Evolutionary conservation across 2,797 vertebrate genomes (phyloP).

Genomic region (Cossypha heuglini): DNA sequence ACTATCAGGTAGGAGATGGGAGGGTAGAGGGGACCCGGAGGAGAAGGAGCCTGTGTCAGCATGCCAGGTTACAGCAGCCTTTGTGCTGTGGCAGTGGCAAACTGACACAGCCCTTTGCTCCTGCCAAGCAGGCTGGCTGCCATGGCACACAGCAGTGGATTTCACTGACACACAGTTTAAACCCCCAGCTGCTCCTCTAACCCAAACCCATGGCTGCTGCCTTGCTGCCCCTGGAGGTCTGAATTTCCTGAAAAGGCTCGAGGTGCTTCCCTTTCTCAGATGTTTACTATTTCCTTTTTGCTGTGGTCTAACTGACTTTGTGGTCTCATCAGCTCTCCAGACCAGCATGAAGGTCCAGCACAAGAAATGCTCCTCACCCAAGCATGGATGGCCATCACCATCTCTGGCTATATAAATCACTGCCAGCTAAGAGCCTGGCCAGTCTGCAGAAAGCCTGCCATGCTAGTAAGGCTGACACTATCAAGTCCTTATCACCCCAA

Average conservation of each 20-base stretch:
- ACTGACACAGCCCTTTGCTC: not conserved
- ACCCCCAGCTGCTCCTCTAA: not conserved
- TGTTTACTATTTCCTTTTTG: not conserved
- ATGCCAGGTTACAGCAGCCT: not conserved
- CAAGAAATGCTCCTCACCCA: not conserved
- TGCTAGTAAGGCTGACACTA: not conserved
- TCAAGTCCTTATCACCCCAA: not conserved
- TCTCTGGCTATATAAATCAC: not conserved
- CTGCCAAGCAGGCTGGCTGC: not conserved
- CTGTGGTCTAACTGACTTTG: not conserved
- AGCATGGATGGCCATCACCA: not conserved
- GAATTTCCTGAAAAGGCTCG: not conserved
- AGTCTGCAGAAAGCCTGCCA: not conserved
- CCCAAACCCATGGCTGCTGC: not conserved
- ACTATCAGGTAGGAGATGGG: conserved; percentile 1
- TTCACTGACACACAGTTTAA: not conserved
- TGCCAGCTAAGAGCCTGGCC: not conserved
- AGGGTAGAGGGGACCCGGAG: not conserved
- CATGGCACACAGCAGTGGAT: fast-evolving
- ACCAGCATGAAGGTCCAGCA: not conserved
- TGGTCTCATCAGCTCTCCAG: not conserved
- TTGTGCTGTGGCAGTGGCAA: not conserved
- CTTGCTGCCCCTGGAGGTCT: not conserved
- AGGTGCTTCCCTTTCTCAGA: not conserved
- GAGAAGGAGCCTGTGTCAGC: not conserved